These are phyloP conservation scores for Jacana jacana DNA, from an alignment of 2,113 vertebrate species.

Conservation along the genomic window DNA sequence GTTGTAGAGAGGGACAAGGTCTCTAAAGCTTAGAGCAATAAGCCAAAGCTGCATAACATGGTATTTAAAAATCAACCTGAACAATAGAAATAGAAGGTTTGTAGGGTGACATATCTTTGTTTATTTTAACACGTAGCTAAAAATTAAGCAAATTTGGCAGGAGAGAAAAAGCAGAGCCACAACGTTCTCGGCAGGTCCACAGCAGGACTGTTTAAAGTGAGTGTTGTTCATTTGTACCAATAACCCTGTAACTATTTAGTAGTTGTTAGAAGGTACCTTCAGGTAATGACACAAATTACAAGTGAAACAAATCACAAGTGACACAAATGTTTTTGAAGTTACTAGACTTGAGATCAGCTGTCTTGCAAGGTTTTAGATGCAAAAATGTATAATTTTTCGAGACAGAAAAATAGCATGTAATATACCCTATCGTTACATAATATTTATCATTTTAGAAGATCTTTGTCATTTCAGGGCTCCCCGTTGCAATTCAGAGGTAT, in stretches of 20 bases:
- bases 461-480: background rate
- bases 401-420: slow-evolving; percentile 5
- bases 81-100: background rate
- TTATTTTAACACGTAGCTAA: background rate
- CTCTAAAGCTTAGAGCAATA: too few relatives aligned
- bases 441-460: background rate
- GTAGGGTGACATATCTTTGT: background rate
- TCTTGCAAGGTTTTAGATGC: background rate
- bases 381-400: background rate
- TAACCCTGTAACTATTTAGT: background rate
- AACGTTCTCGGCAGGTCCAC: background rate
- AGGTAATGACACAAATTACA: background rate
- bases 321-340: slow-evolving; percentile 28
- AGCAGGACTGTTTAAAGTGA: background rate
- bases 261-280: background rate
- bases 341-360: background rate
- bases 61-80: background rate
- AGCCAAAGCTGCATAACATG: background rate
- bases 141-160: background rate
- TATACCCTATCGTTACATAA: background rate
- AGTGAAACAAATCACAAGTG: background rate
- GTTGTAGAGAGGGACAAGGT: too few relatives aligned
- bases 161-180: background rate
- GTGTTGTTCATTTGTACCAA: background rate
- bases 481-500: background rate